These are phyloP conservation scores for Spatula versicolor DNA, from an alignment of 2,797 vertebrate species.

Conservation along the genomic window DNA sequence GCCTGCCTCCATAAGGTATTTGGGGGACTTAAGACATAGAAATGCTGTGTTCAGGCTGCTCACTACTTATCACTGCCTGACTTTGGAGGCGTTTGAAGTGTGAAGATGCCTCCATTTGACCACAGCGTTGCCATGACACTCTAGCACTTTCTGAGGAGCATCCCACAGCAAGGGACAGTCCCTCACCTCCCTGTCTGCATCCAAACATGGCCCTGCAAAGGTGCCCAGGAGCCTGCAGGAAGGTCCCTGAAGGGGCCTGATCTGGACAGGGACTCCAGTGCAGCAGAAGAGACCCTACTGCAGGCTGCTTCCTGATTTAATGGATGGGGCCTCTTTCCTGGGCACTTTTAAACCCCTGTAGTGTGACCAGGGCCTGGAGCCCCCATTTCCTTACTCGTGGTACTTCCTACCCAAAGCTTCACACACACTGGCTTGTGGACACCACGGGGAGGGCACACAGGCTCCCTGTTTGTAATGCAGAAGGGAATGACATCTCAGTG, in stretches of 20 bases:
- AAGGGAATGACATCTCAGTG: neutral
- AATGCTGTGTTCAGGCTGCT: neutral
- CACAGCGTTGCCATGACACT: neutral
- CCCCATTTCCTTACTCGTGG: neutral
- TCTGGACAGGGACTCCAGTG: neutral
- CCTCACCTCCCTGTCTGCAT: neutral
- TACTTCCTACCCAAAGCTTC: neutral
- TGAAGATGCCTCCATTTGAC: neutral
- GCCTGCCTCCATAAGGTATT: neutral
- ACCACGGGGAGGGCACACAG: neutral
- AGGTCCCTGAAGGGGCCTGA: neutral
- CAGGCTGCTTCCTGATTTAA: neutral
- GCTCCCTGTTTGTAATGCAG: neutral
- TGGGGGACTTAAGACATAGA: neutral
- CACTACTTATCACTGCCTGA: neutral
- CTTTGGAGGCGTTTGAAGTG: neutral
- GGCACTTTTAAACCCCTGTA: neutral
- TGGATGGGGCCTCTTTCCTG: neutral
- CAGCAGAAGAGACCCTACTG: neutral
- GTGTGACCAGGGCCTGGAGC: neutral
- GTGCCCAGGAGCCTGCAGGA: neutral
- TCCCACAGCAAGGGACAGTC: neutral
- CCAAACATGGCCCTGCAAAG: neutral
- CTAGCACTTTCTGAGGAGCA: neutral
- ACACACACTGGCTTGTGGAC: neutral